Evolutionary conservation across 2,888 invertebrate species (phyloP).

Genomic region (Agrilus cyanescens): DNA sequence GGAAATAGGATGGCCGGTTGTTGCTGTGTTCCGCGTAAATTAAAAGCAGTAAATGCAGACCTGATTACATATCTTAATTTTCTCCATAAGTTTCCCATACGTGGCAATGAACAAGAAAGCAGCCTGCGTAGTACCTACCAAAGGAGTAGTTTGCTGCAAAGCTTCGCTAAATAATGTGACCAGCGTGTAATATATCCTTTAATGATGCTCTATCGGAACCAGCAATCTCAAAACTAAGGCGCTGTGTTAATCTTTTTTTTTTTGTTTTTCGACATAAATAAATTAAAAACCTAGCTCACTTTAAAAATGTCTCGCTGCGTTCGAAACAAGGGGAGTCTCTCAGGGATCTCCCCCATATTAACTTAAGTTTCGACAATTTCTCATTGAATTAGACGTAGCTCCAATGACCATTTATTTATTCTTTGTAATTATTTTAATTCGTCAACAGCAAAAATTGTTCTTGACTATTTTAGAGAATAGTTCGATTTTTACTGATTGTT

Average conservation of each 20-base stretch:
- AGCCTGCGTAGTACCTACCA: neutral
- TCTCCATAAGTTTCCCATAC: constrained; percentile 8
- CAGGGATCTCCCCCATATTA: too few relatives aligned
- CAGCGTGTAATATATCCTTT: constrained; percentile 35
- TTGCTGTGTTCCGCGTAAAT: too few relatives aligned
- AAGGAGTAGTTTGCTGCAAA: neutral
- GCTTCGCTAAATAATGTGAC: constrained; percentile 29
- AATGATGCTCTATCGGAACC: constrained; percentile 33
- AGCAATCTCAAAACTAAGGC: constrained; percentile 31
- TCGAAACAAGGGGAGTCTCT: too few relatives aligned
- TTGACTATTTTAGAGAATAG: too few relatives aligned
- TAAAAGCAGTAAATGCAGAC: constrained; percentile 7
- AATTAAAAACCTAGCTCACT: constrained; percentile 25
- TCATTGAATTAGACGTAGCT: too few relatives aligned
- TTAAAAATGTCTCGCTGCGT: constrained; percentile 5
- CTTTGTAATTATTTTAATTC: too few relatives aligned
- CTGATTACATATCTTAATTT: constrained; percentile 16
- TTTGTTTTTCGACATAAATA: constrained; percentile 29
- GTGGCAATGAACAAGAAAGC: neutral
- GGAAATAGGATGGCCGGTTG: too few relatives aligned
- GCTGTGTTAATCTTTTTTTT: constrained; percentile 26
- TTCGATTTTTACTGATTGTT: too few relatives aligned
- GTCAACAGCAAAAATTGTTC: too few relatives aligned
- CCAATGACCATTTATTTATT: too few relatives aligned
- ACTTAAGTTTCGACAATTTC: too few relatives aligned